Conservation (phyloP, 2,113 vertebrate genomes). For the Pygoscelis adeliae region DNA sequence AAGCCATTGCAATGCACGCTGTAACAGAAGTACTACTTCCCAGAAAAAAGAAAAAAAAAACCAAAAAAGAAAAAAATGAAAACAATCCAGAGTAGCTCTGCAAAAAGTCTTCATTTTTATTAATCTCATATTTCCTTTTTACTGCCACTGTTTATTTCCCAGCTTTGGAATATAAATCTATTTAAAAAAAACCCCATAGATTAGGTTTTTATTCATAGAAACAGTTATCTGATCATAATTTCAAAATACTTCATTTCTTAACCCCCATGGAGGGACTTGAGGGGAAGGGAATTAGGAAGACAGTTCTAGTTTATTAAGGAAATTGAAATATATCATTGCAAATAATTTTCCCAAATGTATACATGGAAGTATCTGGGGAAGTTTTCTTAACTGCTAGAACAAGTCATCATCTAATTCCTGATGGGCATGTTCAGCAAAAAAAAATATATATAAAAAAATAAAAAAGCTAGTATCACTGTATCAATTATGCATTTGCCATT, state of each 20-base stretch:
- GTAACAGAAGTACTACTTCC: background rate
- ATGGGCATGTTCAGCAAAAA: constrained; percentile 10
- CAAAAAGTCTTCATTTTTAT: constrained; percentile 32
- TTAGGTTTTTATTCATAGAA: constrained; percentile 14
- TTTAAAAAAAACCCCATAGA: background rate
- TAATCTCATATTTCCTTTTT: constrained; percentile 33
- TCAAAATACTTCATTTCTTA: constrained; percentile 34
- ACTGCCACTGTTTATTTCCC: constrained; percentile 24
- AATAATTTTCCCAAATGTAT: constrained; percentile 53
- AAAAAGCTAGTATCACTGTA: constrained; percentile 36
- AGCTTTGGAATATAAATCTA: background rate
- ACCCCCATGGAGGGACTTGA: constrained; percentile 15
- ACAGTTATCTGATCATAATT: constrained; percentile 24
- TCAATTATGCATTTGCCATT: constrained; percentile 61
- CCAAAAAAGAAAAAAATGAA: background rate
- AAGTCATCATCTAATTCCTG: constrained; percentile 68
- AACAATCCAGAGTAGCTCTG: constrained; percentile 26
- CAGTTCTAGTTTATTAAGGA: constrained; percentile 57
- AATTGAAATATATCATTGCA: constrained; percentile 61
- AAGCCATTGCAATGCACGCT: background rate
- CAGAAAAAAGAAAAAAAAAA: background rate
- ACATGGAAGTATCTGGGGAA: constrained; percentile 33
- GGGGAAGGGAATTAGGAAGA: constrained; percentile 39
- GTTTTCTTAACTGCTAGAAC: constrained; percentile 37
- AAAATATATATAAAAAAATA: background rate